These are phyloP conservation scores for Lottia scabra DNA, from an alignment of 2,888 invertebrate species.

Conservation along the genomic window DNA sequence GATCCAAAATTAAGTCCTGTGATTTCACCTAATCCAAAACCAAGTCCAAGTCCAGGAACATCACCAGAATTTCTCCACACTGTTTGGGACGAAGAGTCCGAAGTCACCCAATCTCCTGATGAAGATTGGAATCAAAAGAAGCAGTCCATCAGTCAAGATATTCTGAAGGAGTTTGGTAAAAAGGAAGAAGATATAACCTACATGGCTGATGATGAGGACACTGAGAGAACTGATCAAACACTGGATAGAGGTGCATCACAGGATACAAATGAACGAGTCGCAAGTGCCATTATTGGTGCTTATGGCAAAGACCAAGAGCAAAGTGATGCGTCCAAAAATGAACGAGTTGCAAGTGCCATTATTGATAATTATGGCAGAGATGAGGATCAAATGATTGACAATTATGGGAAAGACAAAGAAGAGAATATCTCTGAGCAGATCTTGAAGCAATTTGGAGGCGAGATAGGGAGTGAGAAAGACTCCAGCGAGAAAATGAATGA, in stretches of 20 bases:
- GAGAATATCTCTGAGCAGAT: background rate
- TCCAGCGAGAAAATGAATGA: too few species aligned
- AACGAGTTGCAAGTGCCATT: background rate
- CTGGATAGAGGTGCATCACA: background rate
- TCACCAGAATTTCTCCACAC: background rate
- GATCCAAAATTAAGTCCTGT: too few species aligned
- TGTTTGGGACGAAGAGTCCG: slow-evolving; percentile 9
- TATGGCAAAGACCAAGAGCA: background rate
- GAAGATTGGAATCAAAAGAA: slow-evolving; percentile 24
- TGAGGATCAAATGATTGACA: background rate
- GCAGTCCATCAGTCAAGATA: background rate
- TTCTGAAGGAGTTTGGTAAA: background rate
- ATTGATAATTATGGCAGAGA: background rate
- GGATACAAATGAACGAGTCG: background rate
- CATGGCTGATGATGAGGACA: slow-evolving; percentile 1
- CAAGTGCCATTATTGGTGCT: background rate
- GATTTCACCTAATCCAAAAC: too few species aligned
- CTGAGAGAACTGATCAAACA: background rate
- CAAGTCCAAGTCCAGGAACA: background rate
- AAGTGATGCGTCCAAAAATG: background rate
- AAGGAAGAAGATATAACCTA: background rate
- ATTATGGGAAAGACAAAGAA: slow-evolving; percentile 5
- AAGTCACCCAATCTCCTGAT: slow-evolving; percentile 19
- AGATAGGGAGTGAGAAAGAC: too few species aligned
- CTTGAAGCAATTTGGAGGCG: background rate